Percentiles rank a stretch among this genome's conserved stretches.
phyloP scores from a whole-genome alignment of 2,113 vertebrate species.

The Pelmatolapia mariae region DNA sequence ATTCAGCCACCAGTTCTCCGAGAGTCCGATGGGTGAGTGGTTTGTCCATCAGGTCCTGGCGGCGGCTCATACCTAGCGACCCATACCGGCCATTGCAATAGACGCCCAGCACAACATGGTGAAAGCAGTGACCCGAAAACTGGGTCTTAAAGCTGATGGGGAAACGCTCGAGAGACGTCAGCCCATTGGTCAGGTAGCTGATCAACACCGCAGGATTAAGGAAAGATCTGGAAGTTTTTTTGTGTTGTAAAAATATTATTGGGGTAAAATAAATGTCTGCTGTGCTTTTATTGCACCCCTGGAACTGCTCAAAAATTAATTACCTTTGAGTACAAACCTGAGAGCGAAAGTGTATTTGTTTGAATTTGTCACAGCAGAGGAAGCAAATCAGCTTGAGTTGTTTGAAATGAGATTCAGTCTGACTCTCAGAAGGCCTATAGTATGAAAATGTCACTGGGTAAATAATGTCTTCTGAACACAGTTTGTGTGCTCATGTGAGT shows the following conservation, averaged over 20 bases:
- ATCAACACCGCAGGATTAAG: constrained; percentile 45
- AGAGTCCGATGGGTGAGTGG: constrained; percentile 86
- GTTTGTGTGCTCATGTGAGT: background rate
- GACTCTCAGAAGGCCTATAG: background rate
- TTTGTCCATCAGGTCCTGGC: constrained; percentile 95
- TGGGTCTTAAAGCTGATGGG: constrained; percentile 99
- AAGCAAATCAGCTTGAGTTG: background rate
- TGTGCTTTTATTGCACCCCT: background rate
- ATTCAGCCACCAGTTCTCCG: constrained; percentile 93
- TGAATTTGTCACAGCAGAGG: background rate
- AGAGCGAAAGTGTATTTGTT: background rate
- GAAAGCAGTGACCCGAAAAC: constrained; percentile 94
- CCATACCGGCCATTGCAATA: constrained; percentile 91
- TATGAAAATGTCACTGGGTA: background rate
- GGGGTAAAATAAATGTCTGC: background rate
- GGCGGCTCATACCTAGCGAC: constrained; percentile 92
- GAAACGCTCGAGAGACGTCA: constrained; percentile 89
- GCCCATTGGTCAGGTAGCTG: constrained; percentile 94
- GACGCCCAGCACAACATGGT: constrained; percentile 93
- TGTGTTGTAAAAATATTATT: background rate
- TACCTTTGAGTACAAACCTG: background rate
- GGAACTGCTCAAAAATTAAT: background rate
- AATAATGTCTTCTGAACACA: background rate
- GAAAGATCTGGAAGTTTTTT: background rate
- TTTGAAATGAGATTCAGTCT: background rate